Evolutionary conservation across 2,113 vertebrate species (phyloP), one percentile per base, ranked within the genome.

Genomic region (Syrrhaptes paradoxus): DNA sequence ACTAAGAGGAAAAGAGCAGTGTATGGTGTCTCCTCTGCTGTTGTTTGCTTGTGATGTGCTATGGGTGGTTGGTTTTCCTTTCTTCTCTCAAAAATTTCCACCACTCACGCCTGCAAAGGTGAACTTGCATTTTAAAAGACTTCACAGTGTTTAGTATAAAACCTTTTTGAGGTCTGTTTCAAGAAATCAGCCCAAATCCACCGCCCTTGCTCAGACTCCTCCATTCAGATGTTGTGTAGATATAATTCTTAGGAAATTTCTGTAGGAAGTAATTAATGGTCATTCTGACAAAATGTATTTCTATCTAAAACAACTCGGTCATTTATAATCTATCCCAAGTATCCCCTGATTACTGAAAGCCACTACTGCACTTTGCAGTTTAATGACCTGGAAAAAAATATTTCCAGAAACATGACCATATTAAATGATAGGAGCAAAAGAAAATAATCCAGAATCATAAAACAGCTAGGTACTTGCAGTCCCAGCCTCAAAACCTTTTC

Each of bases 401-500:
- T 82, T 95, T 94, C 72, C 55, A 90, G 48, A 80, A 80, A 41
- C 19, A 59, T 1, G 7, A 15, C 17, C 26, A 57, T 94, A 26
- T 58, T 52, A 89, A 96, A 89, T 3, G 58, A 86, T 63, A 92
- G 67, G 55, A 94, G 17, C 28, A 51, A 85, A 95, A 88, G 34
- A 59, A 94, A 92, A 87, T 83, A 87, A 91, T 57, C n/a, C 19
- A 63, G 41, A 85, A 80, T 93, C 34, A 89, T 65, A 74, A 94
- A 96, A 59, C 4, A 26, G 13, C 63, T 34, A 29, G 12, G 7
- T 86, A 62, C 94, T 89, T 91, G 20, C 55, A 82, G 85, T 75
- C 15, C 25, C 54, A 83, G 16, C 66, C 70, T 85, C 75, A 85
- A 85, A 85, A n/a, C 29, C 13, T 48, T 54, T 84, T 89, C 66